Evolutionary conservation across 2,888 invertebrate species (phyloP).

Genomic region (Eulithis testata): DNA sequence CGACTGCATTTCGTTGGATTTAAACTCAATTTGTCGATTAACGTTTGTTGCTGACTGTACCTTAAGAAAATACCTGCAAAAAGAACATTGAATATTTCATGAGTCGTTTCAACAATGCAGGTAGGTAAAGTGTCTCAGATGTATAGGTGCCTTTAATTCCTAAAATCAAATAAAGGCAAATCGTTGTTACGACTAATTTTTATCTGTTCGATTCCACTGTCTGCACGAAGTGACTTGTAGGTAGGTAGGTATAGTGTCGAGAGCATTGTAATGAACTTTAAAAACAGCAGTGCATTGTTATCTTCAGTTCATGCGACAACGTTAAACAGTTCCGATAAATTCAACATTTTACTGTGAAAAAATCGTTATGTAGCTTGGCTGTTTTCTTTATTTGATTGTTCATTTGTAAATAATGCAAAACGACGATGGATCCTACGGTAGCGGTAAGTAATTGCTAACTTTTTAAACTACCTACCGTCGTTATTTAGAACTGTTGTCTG

Average conservation of each 20-base stretch:
- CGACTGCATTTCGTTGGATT: too few species aligned
- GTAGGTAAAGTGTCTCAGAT: background rate
- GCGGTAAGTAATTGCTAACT: conserved; percentile 65
- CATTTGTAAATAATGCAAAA: conserved; percentile 61
- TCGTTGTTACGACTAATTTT: conserved; percentile 30
- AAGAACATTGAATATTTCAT: too few species aligned
- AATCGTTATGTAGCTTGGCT: conserved; percentile 2
- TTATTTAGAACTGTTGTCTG: conserved; percentile 53
- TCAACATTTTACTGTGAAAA: conserved; percentile 11
- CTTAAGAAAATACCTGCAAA: too few species aligned
- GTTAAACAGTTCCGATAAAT: conserved; percentile 38
- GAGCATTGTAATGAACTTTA: conserved; percentile 33
- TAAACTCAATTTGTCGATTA: too few species aligned
- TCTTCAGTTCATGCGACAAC: conserved; percentile 48
- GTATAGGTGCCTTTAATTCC: too few species aligned
- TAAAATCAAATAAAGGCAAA: background rate
- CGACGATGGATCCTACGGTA: conserved; percentile 75
- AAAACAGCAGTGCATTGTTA: conserved; percentile 51
- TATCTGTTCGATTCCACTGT: conserved; percentile 32
- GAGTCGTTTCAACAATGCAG: background rate
- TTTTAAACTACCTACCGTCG: conserved; percentile 62
- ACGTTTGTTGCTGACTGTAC: too few species aligned
- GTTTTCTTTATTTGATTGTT: conserved; percentile 11
- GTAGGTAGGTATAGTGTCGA: conserved; percentile 24
- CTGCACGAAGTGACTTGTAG: conserved; percentile 16